Conservation (phyloP, 2,888 invertebrate genomes). For the Pemphredon lugubris region DNA sequence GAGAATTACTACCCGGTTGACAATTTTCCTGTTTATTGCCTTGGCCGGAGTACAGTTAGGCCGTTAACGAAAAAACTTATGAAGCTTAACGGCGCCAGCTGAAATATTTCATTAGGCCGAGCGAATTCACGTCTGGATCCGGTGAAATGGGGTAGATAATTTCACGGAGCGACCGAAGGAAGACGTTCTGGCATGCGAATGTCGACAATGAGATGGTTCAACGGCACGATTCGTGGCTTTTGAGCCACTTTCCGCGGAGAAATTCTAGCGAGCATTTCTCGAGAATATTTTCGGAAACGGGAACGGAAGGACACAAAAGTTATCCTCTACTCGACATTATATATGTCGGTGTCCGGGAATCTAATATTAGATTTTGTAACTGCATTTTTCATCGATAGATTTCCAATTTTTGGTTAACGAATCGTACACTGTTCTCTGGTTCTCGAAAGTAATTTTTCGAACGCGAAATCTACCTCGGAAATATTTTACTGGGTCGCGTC, state of each 20-base stretch:
- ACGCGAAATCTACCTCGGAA: too few species aligned
- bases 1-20: not conserved
- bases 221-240: conserved; percentile 18
- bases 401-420: too few species aligned
- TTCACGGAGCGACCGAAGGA: conserved; percentile 44
- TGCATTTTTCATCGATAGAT: too few species aligned
- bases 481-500: too few species aligned
- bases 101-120: conserved; percentile 67
- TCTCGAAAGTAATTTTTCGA: too few species aligned
- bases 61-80: conserved; percentile 12
- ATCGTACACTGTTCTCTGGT: too few species aligned
- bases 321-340: too few species aligned
- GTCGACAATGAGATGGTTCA: conserved; percentile 36
- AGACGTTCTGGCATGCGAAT: conserved; percentile 43
- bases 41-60: not conserved
- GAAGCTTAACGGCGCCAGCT: conserved; percentile 39
- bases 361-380: too few species aligned
- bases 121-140: conserved; percentile 39
- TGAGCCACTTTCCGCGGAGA: conserved; percentile 24
- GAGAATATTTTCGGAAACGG: conserved; percentile 14
- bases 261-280: conserved; percentile 25
- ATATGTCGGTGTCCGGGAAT: too few species aligned
- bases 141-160: conserved; percentile 56
- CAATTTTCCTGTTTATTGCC: not conserved
- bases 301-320: not conserved